Base-by-base conservation (phyloP, 2,113 vertebrate species). In the Callaeas wilsoni region DNA sequence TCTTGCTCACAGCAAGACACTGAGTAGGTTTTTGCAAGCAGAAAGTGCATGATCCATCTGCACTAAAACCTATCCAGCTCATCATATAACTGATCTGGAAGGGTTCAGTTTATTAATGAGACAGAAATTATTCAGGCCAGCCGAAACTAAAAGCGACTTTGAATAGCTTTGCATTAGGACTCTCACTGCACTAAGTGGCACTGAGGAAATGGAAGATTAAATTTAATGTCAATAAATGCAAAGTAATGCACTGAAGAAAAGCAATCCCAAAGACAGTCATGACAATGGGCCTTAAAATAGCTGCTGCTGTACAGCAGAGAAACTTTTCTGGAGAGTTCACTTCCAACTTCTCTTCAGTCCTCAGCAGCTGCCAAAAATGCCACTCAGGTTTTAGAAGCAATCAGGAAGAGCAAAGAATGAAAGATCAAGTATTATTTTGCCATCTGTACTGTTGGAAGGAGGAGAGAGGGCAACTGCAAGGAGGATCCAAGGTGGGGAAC, bases 161-260 rank as follows among this genome's bases (percentile, higher is more conserved):
- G 88, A 97, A 71, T 33, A 87, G 90, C 53, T 94, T 69, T 71
- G 77, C 63, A 76, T 88, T 88, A 85, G 65, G 90, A 10, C 39
- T 92, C 75, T 90, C 0, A 0, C 79, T 92, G 83, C 26, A 65
- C 85, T 63, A 88, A 94, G 86, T 83, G 79, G 94, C 68, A 22
- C 63, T 18, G 47, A 94, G 85, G 88, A 95, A 93, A 96, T 50
- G 85, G 95, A 86, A 92, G 83, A 96, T 94, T 88, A 94, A 95
- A 95, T 90, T 97, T 93, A 95, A 94, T 84, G 83, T 84, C 90
- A 92, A 93, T 96, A 97, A 97, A 90, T 92, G 75, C 92, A 94
- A 92, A 96, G 82, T 90, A 90, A 92, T 84, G 90, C 88, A 84
- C 88, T 77, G 55, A 89, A 86, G 88, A 83, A 90, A 94, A 90